phyloP scores from a whole-genome alignment of 2,888 invertebrate genomes.

The Iselma pallidipennis region DNA sequence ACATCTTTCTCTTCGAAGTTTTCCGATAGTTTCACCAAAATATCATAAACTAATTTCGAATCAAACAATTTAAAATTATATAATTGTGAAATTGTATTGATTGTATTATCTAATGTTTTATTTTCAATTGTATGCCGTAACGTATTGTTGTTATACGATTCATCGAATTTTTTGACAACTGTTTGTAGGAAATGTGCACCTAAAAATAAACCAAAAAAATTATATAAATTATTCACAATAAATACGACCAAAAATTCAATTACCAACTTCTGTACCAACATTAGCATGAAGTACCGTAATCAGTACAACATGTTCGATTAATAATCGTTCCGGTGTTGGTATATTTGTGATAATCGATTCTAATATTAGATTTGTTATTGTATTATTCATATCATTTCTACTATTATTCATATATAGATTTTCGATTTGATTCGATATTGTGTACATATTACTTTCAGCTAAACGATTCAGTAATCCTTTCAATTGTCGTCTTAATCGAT shows the following conservation, averaged over 20 bases:
- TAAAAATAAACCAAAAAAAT: constrained; percentile 52
- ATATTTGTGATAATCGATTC: constrained; percentile 69
- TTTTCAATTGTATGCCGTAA: constrained; percentile 59
- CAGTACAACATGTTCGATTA: constrained; percentile 83
- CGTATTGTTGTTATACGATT: constrained; percentile 57
- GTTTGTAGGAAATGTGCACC: constrained; percentile 83
- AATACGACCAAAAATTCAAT: no score
- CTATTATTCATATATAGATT: constrained; percentile 77
- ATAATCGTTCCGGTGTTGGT: constrained; percentile 71
- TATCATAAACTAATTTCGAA: constrained; percentile 76
- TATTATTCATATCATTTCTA: constrained; percentile 80
- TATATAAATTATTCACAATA: constrained; percentile 4
- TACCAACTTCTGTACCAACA: constrained; percentile 88
- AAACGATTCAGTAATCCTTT: constrained; percentile 87
- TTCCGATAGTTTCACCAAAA: constrained; percentile 69
- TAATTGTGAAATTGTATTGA: constrained; percentile 76
- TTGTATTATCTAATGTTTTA: constrained; percentile 81
- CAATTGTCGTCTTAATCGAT: constrained; percentile 74
- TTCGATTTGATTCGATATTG: constrained; percentile 79
- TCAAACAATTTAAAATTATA: constrained; percentile 91
- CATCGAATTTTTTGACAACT: constrained; percentile 69
- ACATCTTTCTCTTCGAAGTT: constrained; percentile 77
- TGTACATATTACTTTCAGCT: constrained; percentile 85
- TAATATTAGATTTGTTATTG: constrained; percentile 69
- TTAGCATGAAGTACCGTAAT: constrained; percentile 86